Evolutionary conservation across 2,888 invertebrate genomes (phyloP).

Genomic region (Melitaea athalia): DNA sequence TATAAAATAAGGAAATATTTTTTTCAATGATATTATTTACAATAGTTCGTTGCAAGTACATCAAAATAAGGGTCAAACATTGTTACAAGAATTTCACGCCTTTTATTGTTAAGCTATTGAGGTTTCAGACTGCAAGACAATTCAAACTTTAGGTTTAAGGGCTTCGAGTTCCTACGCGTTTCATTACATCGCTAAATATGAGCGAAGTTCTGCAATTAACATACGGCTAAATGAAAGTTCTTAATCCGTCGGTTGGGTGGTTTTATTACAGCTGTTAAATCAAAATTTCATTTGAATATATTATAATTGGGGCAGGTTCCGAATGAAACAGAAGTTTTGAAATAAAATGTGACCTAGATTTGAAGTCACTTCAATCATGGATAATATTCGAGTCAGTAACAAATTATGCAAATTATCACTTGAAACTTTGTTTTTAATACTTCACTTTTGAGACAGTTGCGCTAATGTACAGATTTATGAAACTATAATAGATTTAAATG

Average conservation of each 20-base stretch:
- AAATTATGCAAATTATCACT: background rate
- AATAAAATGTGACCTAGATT: background rate
- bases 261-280: conserved; percentile 25
- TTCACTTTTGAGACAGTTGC: background rate
- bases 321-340: background rate
- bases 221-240: conserved; percentile 22
- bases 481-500: no score
- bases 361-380: background rate
- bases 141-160: background rate
- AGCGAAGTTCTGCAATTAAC: conserved; percentile 26
- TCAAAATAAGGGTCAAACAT: background rate
- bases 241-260: conserved; percentile 16
- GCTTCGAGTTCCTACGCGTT: conserved; percentile 11
- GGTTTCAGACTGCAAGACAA: background rate
- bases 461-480: background rate
- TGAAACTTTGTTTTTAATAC: background rate
- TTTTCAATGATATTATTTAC: no score
- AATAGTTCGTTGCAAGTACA: no score
- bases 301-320: background rate
- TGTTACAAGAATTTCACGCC: background rate
- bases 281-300: conserved; percentile 21
- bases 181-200: conserved; percentile 30
- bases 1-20: no score
- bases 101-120: background rate
- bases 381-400: background rate